phyloP scores from a whole-genome alignment of 1,140 invertebrate species.

The Drosophila bipectinata region DNA sequence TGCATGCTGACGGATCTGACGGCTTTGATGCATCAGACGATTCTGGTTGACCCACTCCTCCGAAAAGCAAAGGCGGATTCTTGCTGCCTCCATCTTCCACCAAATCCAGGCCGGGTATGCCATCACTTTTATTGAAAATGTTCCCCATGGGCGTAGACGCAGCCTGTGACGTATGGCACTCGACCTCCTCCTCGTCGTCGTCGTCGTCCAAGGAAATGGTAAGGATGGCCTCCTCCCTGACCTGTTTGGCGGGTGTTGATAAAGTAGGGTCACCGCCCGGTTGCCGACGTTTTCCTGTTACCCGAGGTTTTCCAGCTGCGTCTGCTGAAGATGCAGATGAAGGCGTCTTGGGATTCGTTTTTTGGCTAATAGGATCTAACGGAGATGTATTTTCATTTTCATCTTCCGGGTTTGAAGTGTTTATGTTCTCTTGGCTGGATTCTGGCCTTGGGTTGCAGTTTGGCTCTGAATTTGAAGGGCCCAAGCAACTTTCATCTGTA shows the following conservation, averaged over 20 bases:
- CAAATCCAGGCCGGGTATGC: conserved; percentile 88
- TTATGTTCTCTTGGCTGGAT: neutral
- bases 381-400: neutral
- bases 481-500: neutral
- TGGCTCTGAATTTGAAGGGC: neutral
- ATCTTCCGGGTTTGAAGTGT: neutral
- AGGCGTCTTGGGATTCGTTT: neutral
- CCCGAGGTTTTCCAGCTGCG: neutral
- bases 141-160: conserved; percentile 53
- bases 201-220: conserved; percentile 68
- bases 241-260: conserved; percentile 31
- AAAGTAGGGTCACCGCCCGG: neutral
- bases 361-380: neutral
- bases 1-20: neutral
- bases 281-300: conserved; percentile 49
- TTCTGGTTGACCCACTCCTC: conserved; percentile 32
- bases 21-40: too few species aligned
- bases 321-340: neutral
- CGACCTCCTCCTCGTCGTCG: conserved; percentile 44
- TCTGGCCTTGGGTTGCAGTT: neutral
- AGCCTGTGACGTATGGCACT: neutral
- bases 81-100: conserved; percentile 69
- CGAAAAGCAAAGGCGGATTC: conserved; percentile 61
- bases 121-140: conserved; percentile 82
- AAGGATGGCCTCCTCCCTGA: conserved; percentile 41